A percentile compares a stretch with the other conserved stretches of the same genome.
These are phyloP conservation scores for Tipula unca DNA, from an alignment of 2,888 invertebrate species.

Conservation along the genomic window DNA sequence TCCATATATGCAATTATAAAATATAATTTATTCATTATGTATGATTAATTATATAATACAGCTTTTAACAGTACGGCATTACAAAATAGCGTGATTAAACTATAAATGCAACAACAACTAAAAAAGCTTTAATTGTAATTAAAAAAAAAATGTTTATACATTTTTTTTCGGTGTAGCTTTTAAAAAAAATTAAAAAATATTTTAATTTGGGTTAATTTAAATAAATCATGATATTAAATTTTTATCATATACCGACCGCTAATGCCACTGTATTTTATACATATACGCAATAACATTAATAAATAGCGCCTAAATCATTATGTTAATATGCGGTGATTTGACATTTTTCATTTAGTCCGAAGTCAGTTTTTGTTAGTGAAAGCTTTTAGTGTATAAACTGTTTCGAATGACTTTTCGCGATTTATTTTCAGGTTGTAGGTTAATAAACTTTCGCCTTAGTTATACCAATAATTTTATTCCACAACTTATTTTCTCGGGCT, in stretches of 20 bases:
- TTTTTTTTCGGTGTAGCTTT: not conserved
- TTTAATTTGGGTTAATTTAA: not conserved
- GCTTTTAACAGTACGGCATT: not conserved
- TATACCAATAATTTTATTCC: too few relatives aligned
- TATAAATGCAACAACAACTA: not conserved
- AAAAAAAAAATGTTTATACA: not conserved
- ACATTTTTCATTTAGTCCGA: not conserved
- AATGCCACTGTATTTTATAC: not conserved
- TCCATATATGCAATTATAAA: not conserved
- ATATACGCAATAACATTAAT: not conserved
- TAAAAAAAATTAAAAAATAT: not conserved
- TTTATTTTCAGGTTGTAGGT: too few relatives aligned
- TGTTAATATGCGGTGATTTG: not conserved
- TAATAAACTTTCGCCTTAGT: too few relatives aligned
- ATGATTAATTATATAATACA: not conserved
- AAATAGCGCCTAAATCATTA: not conserved
- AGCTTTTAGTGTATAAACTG: not conserved
- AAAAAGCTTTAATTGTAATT: not conserved
- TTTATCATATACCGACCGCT: not conserved
- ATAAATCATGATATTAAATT: not conserved
- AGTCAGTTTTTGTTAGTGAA: not conserved
- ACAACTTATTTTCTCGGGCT: too few relatives aligned
- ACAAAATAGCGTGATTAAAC: not conserved
- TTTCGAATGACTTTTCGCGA: too few relatives aligned
- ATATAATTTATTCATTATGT: not conserved